These are phyloP conservation scores for Hirudo medicinalis DNA, from an alignment of 1,140 invertebrate species.

Conservation along the genomic window DNA sequence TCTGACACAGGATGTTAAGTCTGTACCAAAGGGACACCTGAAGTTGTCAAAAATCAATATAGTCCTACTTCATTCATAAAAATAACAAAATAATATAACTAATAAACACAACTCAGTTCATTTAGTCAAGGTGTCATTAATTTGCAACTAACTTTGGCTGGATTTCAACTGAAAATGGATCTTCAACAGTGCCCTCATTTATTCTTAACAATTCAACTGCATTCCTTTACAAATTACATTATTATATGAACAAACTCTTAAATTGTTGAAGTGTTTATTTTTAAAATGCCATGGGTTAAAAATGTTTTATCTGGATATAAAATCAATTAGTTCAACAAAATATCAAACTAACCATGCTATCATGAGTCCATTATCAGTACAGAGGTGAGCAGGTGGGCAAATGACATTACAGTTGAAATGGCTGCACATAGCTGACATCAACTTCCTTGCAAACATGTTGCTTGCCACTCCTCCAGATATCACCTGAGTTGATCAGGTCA, in stretches of 20 bases:
- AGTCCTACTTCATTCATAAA: constrained; percentile 9
- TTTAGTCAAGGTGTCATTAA: not conserved
- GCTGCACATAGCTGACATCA: constrained; percentile 54
- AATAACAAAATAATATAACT: constrained; percentile 19
- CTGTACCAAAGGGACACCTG: constrained; percentile 47
- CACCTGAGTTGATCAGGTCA: constrained; percentile 46
- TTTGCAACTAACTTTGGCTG: constrained; percentile 42
- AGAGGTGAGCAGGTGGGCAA: constrained; percentile 70
- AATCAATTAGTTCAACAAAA: not conserved
- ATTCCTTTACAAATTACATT: constrained; percentile 46
- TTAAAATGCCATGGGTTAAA: not conserved
- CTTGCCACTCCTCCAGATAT: constrained; percentile 90
- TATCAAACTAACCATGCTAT: constrained; percentile 64
- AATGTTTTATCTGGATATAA: not conserved
- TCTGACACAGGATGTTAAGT: constrained; percentile 46
- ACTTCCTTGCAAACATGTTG: constrained; percentile 65
- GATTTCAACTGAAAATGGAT: constrained; percentile 42
- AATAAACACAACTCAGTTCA: constrained; percentile 11
- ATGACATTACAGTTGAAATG: constrained; percentile 52
- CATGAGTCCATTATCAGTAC: constrained; percentile 98
- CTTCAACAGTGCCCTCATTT: constrained; percentile 34
- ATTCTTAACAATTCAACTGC: constrained; percentile 59
- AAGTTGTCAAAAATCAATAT: constrained; percentile 7
- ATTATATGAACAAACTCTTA: constrained; percentile 17
- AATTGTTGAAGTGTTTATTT: constrained; percentile 14